Evolutionary conservation across 2,888 invertebrate genomes (phyloP), one percentile per base, ranked within the genome.

Genomic region (Ametastegia equiseti): DNA sequence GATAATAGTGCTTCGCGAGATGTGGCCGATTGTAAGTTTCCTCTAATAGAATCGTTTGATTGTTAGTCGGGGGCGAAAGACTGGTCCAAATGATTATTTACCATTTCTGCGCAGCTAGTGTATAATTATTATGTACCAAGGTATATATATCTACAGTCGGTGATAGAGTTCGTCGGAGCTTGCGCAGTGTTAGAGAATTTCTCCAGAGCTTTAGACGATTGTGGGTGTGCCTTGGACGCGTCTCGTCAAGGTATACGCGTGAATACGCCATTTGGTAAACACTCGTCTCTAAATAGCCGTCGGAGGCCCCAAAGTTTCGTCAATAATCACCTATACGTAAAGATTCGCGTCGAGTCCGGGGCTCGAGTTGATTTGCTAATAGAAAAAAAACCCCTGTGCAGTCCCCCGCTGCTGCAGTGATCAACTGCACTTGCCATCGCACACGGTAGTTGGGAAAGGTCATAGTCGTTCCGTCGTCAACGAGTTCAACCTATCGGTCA

Each of bases 191-290:
- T 2, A 13, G n/a, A 3, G 19, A 30, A 33, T 19, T 39, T n/a
- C 33, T 73, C 30, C 30, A 33, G 30, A 50, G 50, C 73, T 50
- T 19, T 2, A n/a, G 33, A 50, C 15, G n/a, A 27, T 54, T 50
- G 73, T 75, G 73, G 73, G 73, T 75, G 73, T 75, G 73, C 50
- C 73, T 54, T 45, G 50, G 36, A 50, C 42, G 71, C 47, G n/a
- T 45, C 11, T 45, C 60, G 45, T 13, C 30, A 27, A 2, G 47
- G 7, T 19, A 5, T 15, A 71, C 45, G 45, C 27, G n/a, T n/a
- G 33, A 33, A 75, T 54, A 50, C 73, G 73, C 50, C 73, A 54
- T 54, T 50, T 36, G 73, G 73, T 50, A 73, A 73, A 73, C 73
- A 73, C 42, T 30, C 15, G 30, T 19, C 69, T 69, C 69, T 69